Percentiles rank a stretch among this genome's conserved stretches.
Evolutionary conservation across 2,797 vertebrate genomes (phyloP).

Genomic region (Coracias cyanogaster): DNA sequence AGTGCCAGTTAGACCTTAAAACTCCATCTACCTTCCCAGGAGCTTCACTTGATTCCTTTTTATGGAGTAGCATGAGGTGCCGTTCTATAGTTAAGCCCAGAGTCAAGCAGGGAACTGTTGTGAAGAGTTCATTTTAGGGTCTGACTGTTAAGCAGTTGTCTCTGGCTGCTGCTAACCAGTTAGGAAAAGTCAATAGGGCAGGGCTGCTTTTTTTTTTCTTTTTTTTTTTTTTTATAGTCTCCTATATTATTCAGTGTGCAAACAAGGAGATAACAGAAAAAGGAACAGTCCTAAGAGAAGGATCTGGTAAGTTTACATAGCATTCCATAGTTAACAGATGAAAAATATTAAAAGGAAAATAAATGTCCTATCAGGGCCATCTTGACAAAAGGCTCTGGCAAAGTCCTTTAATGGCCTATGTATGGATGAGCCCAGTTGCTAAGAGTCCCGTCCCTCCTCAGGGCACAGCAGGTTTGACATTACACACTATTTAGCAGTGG

Average conservation of each 20-base stretch:
- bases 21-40: neutral
- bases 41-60: neutral
- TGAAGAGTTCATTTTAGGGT: neutral
- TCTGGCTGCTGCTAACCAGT: too few relatives aligned
- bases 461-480: too few relatives aligned
- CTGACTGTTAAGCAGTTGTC: too few relatives aligned
- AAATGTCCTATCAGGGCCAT: conserved; percentile 67
- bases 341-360: neutral
- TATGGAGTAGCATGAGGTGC: neutral
- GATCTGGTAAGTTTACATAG: too few relatives aligned
- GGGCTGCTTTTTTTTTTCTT: too few relatives aligned
- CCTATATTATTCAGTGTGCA: conserved; percentile 85
- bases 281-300: conserved; percentile 85
- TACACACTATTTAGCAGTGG: too few relatives aligned
- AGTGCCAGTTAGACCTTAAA: neutral
- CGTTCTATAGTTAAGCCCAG: neutral
- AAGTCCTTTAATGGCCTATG: conserved; percentile 88
- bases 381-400: conserved; percentile 91
- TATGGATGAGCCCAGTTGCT: conserved; percentile 80
- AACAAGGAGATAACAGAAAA: conserved; percentile 92
- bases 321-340: too few relatives aligned
- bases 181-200: too few relatives aligned
- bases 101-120: neutral
- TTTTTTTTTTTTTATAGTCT: neutral
- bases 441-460: too few relatives aligned